Conservation (phyloP, 2,888 invertebrate species). For the Leptogaster cylindrica region DNA sequence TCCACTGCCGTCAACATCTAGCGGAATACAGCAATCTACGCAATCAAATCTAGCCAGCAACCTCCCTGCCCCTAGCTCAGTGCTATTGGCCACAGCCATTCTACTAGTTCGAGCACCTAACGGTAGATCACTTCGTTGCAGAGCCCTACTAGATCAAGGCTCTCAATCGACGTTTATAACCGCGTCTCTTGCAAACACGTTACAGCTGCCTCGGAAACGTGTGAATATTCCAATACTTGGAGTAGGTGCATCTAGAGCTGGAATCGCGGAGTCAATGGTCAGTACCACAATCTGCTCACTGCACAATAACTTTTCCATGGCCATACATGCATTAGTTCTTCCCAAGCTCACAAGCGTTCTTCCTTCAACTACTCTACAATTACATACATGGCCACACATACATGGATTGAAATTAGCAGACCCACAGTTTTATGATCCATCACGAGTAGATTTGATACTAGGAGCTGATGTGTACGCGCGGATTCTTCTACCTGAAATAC, state of each 20-base stretch:
- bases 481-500: background rate
- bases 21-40: background rate
- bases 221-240: background rate
- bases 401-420: background rate
- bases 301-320: background rate
- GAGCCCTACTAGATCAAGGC: background rate
- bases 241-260: background rate
- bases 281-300: background rate
- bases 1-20: background rate
- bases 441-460: background rate
- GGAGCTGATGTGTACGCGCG: background rate
- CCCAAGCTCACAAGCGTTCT: background rate
- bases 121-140: background rate
- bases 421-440: background rate
- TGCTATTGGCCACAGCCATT: background rate
- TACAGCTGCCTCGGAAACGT: background rate
- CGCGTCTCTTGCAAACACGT: background rate
- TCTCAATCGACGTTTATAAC: background rate
- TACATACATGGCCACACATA: background rate
- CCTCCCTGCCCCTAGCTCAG: background rate
- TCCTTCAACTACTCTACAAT: background rate
- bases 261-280: background rate
- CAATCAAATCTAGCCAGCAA: background rate
- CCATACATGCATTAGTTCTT: background rate
- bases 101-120: background rate